A percentile compares a stretch with the other conserved stretches of the same genome.
phyloP scores from a whole-genome alignment of 2,888 invertebrate species.

The Philaethria dido region DNA sequence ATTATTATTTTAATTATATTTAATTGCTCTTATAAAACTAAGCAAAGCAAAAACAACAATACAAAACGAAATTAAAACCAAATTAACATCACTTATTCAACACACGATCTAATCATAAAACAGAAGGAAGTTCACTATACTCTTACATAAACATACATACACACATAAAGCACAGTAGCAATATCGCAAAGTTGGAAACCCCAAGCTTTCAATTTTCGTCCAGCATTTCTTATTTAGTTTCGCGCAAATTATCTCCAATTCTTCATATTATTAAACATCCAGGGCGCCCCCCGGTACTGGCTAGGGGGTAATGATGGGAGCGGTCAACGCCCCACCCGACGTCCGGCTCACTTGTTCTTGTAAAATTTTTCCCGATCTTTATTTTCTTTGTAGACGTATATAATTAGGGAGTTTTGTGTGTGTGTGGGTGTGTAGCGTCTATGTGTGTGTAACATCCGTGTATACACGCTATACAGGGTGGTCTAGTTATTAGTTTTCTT shows the following conservation, averaged over 20 bases:
- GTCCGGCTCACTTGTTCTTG: conserved; percentile 80
- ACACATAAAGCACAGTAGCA: conserved; percentile 11
- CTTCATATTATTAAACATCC: conserved; percentile 84
- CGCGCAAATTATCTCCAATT: conserved; percentile 85
- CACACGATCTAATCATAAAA: conserved; percentile 13
- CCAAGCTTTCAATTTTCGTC: conserved; percentile 81
- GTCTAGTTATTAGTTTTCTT: conserved; percentile 82
- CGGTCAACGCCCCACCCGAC: conserved; percentile 75
- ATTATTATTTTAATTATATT: too few species aligned
- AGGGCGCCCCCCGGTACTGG: conserved; percentile 75
- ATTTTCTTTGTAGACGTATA: conserved; percentile 82
- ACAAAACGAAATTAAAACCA: not conserved
- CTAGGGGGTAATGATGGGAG: conserved; percentile 74
- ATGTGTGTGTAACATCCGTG: conserved; percentile 47
- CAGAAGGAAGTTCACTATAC: not conserved
- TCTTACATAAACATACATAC: not conserved
- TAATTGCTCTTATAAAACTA: too few species aligned
- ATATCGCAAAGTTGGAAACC: conserved; percentile 38
- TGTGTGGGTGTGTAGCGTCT: conserved; percentile 49
- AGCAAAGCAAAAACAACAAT: not conserved
- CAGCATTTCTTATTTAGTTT: conserved; percentile 84
- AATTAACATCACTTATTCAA: not conserved
- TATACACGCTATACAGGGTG: conserved; percentile 50
- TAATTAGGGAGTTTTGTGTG: conserved; percentile 69
- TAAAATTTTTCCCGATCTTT: conserved; percentile 84